Percentiles rank a stretch among this genome's conserved stretches.
phyloP scores from a whole-genome alignment of 2,113 vertebrate genomes.

The rabbit (Oryctolagus cuniculus) region mOryCun1.1 NC_091434.1:114514501-114515000 shows the following conservation, averaged over 20 bases:
- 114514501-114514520: background rate
- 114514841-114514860: background rate
- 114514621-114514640: background rate
- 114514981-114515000: background rate
- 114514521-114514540: background rate
- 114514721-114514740: background rate
- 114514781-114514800: background rate
- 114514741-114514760: background rate
- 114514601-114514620: background rate
- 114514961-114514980: background rate
- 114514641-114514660: background rate
- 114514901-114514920: background rate
- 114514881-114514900: background rate
- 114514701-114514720: background rate
- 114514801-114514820: accelerated
- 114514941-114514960: background rate
- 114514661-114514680: background rate
- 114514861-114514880: background rate
- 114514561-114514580: accelerated
- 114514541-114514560: background rate
- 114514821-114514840: background rate
- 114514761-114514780: background rate
- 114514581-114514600: background rate
- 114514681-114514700: background rate
- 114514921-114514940: background rate